phyloP scores from a whole-genome alignment of 2,888 invertebrate genomes.

The Eucera pruinosa region DNA sequence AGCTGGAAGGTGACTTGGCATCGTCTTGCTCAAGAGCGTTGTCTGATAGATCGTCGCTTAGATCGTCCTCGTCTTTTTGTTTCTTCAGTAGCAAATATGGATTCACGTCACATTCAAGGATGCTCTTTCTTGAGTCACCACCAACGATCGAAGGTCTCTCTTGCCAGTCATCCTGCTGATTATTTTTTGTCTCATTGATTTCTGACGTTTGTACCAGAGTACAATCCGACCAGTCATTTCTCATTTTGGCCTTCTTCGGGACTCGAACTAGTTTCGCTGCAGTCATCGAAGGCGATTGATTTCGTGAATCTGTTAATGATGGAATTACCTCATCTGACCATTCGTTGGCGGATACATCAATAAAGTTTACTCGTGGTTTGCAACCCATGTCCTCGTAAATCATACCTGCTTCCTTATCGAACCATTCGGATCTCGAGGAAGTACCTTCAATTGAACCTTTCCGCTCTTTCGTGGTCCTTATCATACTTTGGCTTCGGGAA shows the following conservation, averaged over 20 bases:
- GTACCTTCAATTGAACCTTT: constrained; percentile 67
- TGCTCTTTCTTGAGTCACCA: constrained; percentile 86
- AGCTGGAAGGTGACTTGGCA: constrained; percentile 66
- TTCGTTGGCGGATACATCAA: constrained; percentile 54
- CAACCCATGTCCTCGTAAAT: constrained; percentile 63
- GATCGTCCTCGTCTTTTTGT: constrained; percentile 82
- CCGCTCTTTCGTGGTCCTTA: constrained; percentile 70
- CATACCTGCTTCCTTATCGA: constrained; percentile 69
- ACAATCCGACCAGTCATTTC: constrained; percentile 59
- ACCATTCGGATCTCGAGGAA: constrained; percentile 79
- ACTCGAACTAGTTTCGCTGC: constrained; percentile 39
- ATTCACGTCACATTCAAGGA: constrained; percentile 93
- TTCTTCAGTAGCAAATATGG: constrained; percentile 92
- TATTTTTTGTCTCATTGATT: constrained; percentile 16
- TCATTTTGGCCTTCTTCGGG: constrained; percentile 41
- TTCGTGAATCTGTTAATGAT: constrained; percentile 26
- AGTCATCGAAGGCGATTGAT: constrained; percentile 26
- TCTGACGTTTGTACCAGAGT: constrained; percentile 13
- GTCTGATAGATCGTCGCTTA: constrained; percentile 83
- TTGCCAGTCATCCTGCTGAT: constrained; percentile 55
- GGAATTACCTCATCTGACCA: constrained; percentile 59
- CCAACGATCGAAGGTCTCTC: constrained; percentile 30
- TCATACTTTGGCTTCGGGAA: constrained; percentile 84
- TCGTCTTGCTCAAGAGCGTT: constrained; percentile 79
- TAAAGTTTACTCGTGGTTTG: constrained; percentile 62